These are phyloP conservation scores for Tricholauxania praeusta DNA, from an alignment of 2,888 invertebrate genomes.

Conservation along the genomic window DNA sequence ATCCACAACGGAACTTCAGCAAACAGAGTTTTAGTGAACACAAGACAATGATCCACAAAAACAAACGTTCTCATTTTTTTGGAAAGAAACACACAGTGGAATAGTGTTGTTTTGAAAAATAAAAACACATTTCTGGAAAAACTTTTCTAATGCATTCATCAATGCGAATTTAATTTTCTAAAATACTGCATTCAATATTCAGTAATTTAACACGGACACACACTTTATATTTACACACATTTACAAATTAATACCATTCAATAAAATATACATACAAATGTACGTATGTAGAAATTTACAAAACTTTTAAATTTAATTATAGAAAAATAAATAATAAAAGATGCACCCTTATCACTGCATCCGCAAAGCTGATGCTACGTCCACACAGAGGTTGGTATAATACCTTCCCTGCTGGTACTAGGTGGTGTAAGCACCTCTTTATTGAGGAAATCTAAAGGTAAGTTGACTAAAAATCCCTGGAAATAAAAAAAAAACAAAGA, in stretches of 20 bases:
- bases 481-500: constrained; percentile 37
- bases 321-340: constrained; percentile 25
- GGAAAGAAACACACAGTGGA: no score
- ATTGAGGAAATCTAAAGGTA: constrained; percentile 91
- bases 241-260: constrained; percentile 9
- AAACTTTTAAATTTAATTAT: constrained; percentile 7
- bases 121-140: no score
- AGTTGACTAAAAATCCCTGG: constrained; percentile 86
- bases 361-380: constrained; percentile 71
- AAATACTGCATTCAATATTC: constrained; percentile 54
- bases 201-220: constrained; percentile 40
- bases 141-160: no score
- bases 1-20: no score
- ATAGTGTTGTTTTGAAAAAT: no score
- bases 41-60: no score
- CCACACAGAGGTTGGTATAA: constrained; percentile 94
- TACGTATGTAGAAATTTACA: constrained; percentile 12
- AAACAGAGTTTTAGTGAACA: no score
- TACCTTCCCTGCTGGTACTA: constrained; percentile 86
- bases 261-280: neutral
- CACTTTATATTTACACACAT: constrained; percentile 26
- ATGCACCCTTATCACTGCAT: neutral
- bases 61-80: no score
- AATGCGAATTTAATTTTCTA: constrained; percentile 40
- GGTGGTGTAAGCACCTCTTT: constrained; percentile 88